A percentile compares a stretch with the other conserved stretches of the same genome.
Evolutionary conservation across 2,888 invertebrate genomes (phyloP).

Genomic region (Phymatocera aterrima): DNA sequence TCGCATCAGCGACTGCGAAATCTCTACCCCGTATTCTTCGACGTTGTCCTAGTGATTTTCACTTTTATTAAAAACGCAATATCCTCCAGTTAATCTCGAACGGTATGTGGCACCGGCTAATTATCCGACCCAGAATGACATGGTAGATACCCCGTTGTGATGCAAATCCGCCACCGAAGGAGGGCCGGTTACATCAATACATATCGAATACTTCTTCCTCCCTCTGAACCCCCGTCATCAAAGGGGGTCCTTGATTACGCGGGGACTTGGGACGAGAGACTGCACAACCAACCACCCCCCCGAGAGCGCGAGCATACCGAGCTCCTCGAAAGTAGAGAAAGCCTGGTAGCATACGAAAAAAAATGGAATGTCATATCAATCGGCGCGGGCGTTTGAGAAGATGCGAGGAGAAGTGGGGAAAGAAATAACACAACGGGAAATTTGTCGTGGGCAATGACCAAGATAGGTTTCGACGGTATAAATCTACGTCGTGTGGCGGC

Average conservation of each 20-base stretch:
- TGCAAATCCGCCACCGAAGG: slow-evolving; percentile 64
- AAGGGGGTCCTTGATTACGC: slow-evolving; percentile 64
- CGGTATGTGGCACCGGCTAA: slow-evolving; percentile 68
- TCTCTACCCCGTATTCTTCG: background rate
- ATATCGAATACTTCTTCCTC: slow-evolving; percentile 59
- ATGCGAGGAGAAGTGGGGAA: background rate
- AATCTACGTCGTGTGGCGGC: too few species aligned
- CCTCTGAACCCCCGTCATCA: slow-evolving; percentile 49
- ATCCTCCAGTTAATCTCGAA: slow-evolving; percentile 68
- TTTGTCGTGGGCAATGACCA: background rate
- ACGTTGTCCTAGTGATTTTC: slow-evolving; percentile 4
- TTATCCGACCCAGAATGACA: slow-evolving; percentile 63
- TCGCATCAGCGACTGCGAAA: background rate
- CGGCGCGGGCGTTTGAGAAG: background rate
- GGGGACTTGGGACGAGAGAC: slow-evolving; percentile 27
- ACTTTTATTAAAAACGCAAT: slow-evolving; percentile 71
- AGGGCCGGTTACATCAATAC: slow-evolving; percentile 66
- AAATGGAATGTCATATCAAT: slow-evolving; percentile 40
- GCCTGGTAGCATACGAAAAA: slow-evolving; percentile 33
- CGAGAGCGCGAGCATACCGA: slow-evolving; percentile 14
- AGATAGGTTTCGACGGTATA: too few species aligned
- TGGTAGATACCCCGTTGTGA: slow-evolving; percentile 66
- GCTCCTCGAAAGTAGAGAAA: slow-evolving; percentile 29
- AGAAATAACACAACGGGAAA: background rate
- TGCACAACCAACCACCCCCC: slow-evolving; percentile 31